A percentile compares a stretch with the other conserved stretches of the same genome.
Evolutionary conservation across 2,888 invertebrate genomes (phyloP).

Genomic region (Morpho achilles): DNA sequence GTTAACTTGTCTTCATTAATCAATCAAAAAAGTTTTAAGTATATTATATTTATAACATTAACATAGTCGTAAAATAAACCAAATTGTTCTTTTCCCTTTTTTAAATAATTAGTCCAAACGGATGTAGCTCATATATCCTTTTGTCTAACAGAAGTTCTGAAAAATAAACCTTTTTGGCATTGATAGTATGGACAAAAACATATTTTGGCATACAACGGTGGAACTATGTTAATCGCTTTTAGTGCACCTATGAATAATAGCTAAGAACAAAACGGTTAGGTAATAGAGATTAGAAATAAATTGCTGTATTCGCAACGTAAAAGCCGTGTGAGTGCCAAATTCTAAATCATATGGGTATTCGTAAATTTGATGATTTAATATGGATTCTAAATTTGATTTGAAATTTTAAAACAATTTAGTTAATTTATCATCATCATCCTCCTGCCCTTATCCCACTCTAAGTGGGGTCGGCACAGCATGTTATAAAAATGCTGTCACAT

Average conservation of each 20-base stretch:
- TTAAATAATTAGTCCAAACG: not conserved
- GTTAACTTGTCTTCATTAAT: too few relatives aligned
- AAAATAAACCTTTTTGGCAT: not conserved
- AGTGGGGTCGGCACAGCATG: too few relatives aligned
- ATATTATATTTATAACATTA: too few relatives aligned
- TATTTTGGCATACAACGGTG: slow-evolving; percentile 5
- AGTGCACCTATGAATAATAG: slow-evolving; percentile 26
- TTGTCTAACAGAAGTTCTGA: not conserved
- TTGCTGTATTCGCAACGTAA: slow-evolving; percentile 3
- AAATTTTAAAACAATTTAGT: too few relatives aligned
- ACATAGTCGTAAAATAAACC: not conserved
- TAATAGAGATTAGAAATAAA: slow-evolving; percentile 16
- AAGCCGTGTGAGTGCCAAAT: slow-evolving; percentile 4
- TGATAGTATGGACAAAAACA: not conserved
- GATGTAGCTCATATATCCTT: not conserved
- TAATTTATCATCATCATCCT: too few relatives aligned
- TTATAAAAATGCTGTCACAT: too few relatives aligned
- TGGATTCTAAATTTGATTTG: too few relatives aligned
- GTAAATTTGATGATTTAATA: too few relatives aligned
- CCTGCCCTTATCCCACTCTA: too few relatives aligned
- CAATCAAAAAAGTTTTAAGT: too few relatives aligned
- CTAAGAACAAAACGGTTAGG: slow-evolving; percentile 16
- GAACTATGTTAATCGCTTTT: slow-evolving; percentile 30
- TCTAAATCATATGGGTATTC: slow-evolving; percentile 1
- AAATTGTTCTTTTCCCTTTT: not conserved